Base-by-base conservation (phyloP, 1,140 invertebrate species). In the Neotoxoptera formosana region DNA sequence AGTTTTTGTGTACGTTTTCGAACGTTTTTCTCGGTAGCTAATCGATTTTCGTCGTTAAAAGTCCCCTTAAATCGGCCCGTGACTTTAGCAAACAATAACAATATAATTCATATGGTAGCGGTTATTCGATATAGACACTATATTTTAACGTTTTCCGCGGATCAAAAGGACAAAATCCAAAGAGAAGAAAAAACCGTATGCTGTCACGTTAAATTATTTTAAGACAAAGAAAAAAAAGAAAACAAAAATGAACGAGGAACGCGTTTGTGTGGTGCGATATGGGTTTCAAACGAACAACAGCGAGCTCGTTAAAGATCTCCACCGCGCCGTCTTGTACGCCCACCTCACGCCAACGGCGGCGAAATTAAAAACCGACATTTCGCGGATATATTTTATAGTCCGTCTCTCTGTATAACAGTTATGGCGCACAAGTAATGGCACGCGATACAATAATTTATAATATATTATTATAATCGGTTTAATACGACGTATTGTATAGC, bases 361-460 rank as follows among this genome's bases (percentile, higher is more conserved):
- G 6, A 81, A 91, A 91, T 91, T 83, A 83, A 91, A 91, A 91
- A 34, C 67, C 67, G 6, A 36, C 34, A 51, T 51, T 36, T 89
- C 48, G 25, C n/a, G n/a, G n/a, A n/a, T 41, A 41, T 41, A 41
- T 41, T 41, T 41, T 41, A 41, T 41, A 41, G 41, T 41, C 41
- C 41, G 41, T 41, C 14, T 67, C 0, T 67, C 60, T 6, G 30
- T 76, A n/a, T 67, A 67, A n/a, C n/a, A 76, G 60, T 2, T n/a
- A n/a, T n/a, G n/a, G 41, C 41, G n/a, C 0, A 76, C 30, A 21
- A 20, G 20, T 41, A 83, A 83, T 41, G 45, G 25, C 6, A 34
- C 86, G 30, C 14, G 47, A 48, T 76, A 76, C 47, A 48, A 48
- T 51, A 23, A 51, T 76, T 76, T 76, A 76, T n/a, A 89, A 7